Conservation (phyloP, 2,113 vertebrate species). For the Sigmodon hispidus region DNA sequence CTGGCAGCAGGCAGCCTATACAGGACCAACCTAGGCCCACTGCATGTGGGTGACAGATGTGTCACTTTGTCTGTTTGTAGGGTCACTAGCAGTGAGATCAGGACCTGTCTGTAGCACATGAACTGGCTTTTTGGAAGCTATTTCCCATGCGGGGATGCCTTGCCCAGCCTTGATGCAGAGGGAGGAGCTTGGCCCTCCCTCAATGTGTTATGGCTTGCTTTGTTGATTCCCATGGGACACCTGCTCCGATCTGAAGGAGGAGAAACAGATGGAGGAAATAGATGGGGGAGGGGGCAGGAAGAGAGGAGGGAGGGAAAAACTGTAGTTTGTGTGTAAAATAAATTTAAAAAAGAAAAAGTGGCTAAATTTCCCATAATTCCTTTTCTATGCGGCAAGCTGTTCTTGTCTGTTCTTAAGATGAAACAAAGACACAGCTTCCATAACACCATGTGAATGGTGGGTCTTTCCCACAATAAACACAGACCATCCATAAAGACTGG, state of each 20-base stretch:
- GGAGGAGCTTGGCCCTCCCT: background rate
- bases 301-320: background rate
- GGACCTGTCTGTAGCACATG: background rate
- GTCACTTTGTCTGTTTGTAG: background rate
- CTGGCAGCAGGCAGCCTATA: background rate
- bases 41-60: background rate
- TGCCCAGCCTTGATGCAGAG: background rate
- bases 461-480: background rate
- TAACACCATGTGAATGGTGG: background rate
- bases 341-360: slow-evolving; percentile 15
- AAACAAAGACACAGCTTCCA: background rate
- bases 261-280: background rate
- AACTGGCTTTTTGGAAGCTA: background rate
- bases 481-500: background rate
- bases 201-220: background rate
- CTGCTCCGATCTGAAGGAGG: background rate
- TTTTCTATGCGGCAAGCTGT: background rate
- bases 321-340: no score
- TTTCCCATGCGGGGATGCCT: background rate
- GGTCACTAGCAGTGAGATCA: background rate
- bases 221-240: background rate
- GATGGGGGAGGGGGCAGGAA: no score
- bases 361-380: slow-evolving; percentile 18
- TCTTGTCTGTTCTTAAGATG: background rate
- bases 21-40: background rate